Evolutionary conservation across 2,797 vertebrate species (phyloP).

Genomic region (Petrocephalus schoutedeni): DNA sequence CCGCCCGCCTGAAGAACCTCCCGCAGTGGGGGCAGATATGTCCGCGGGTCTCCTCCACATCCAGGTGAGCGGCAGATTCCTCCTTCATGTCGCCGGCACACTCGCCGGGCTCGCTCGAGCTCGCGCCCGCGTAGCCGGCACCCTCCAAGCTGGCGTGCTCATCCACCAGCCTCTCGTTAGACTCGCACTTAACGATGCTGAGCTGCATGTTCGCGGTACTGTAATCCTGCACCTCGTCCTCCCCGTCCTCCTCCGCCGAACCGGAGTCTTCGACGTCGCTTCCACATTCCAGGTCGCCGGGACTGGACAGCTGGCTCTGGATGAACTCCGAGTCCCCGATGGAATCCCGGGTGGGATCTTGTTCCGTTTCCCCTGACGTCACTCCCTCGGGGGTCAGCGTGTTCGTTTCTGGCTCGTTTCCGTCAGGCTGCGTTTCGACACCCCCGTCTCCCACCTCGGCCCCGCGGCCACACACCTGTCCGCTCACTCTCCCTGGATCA

Average conservation of each 20-base stretch:
- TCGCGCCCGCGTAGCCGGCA: not conserved
- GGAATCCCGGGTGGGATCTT: not conserved
- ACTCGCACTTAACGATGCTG: slow-evolving; percentile 23
- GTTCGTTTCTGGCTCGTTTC: not conserved
- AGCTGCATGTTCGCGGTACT: slow-evolving; percentile 8
- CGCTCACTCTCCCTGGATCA: not conserved
- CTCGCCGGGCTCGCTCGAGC: not conserved
- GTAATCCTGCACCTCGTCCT: not conserved
- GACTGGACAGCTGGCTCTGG: not conserved
- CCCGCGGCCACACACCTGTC: not conserved
- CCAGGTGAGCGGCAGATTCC: not conserved
- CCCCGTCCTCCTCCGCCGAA: not conserved
- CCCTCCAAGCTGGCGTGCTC: not conserved
- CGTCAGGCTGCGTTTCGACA: not conserved
- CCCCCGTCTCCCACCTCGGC: not conserved
- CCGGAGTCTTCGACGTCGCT: not conserved
- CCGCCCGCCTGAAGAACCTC: slow-evolving; percentile 14
- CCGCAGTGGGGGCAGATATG: slow-evolving; percentile 22
- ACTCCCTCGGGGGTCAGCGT: not conserved
- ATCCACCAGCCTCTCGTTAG: slow-evolving; percentile 11
- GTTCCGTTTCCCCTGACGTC: not conserved
- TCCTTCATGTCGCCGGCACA: not conserved
- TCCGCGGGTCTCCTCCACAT: slow-evolving; percentile 8
- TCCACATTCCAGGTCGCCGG: not conserved
- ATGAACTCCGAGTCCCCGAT: not conserved